These are phyloP conservation scores for Molorchus minor DNA, from an alignment of 2,888 invertebrate species.

Conservation along the genomic window DNA sequence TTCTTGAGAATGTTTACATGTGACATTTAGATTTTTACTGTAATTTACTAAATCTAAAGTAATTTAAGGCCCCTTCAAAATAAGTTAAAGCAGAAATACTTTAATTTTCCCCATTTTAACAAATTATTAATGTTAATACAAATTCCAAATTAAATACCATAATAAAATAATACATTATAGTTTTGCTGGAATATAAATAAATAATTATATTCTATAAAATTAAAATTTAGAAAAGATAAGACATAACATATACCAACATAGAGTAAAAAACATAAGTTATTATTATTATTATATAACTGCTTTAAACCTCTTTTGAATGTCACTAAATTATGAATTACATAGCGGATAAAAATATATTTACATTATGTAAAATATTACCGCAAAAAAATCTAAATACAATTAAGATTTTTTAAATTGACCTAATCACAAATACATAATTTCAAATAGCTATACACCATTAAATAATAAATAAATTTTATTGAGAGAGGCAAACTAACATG, in stretches of 20 bases:
- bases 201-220: conserved; percentile 20
- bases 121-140: no score
- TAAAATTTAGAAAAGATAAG: conserved; percentile 19
- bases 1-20: conserved; percentile 23
- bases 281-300: conserved; percentile 43
- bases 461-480: conserved; percentile 33
- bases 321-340: conserved; percentile 34
- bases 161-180: conserved; percentile 3
- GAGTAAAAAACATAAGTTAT: conserved; percentile 37
- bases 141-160: no score
- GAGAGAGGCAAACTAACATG: conserved; percentile 28
- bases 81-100: conserved; percentile 21
- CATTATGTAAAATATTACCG: conserved; percentile 58
- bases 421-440: conserved; percentile 28
- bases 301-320: conserved; percentile 47
- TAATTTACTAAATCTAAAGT: conserved; percentile 27
- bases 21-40: conserved; percentile 24
- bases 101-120: conserved; percentile 32
- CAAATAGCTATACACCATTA: conserved; percentile 32
- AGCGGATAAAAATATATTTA: conserved; percentile 40
- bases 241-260: conserved; percentile 13
- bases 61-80: conserved; percentile 30
- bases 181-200: conserved; percentile 9
- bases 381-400: conserved; percentile 42
- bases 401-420: conserved; percentile 19